phyloP scores from a whole-genome alignment of 2,797 vertebrate species.

The Eospalax fontanierii region DNA sequence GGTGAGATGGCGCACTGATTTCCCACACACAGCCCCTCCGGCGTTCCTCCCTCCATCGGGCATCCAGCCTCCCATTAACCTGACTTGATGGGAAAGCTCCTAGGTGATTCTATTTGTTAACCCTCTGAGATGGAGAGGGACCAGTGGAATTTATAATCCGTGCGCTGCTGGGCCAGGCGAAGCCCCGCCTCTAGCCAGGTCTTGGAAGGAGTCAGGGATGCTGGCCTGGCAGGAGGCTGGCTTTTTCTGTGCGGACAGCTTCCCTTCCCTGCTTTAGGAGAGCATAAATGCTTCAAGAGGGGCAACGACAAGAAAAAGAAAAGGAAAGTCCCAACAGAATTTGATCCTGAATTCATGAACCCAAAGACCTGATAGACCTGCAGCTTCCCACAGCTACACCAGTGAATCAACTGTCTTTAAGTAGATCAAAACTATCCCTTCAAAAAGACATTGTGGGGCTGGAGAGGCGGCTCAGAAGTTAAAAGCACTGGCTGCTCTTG shows the following conservation, averaged over 20 bases:
- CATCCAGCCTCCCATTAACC: neutral
- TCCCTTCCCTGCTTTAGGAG: neutral
- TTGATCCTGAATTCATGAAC: neutral
- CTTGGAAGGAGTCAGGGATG: too few relatives aligned
- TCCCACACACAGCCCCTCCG: too few relatives aligned
- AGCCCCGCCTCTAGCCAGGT: neutral
- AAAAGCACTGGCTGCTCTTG: too few relatives aligned
- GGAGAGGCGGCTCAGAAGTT: too few relatives aligned
- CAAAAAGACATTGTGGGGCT: too few relatives aligned
- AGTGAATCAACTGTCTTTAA: too few relatives aligned
- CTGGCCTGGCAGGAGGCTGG: neutral
- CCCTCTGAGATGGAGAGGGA: neutral
- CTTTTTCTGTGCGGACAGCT: neutral
- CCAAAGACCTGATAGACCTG: too few relatives aligned
- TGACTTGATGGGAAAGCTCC: neutral
- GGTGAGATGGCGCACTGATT: neutral
- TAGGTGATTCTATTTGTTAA: neutral
- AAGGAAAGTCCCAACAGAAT: neutral
- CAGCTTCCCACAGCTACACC: too few relatives aligned
- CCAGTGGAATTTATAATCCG: neutral
- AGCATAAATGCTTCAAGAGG: neutral
- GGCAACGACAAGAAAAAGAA: neutral
- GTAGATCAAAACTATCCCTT: too few relatives aligned
- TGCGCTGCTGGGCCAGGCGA: neutral
- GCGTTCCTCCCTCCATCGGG: neutral